Percentiles rank a stretch among this genome's conserved stretches.
phyloP scores from a whole-genome alignment of 2,888 invertebrate species.

The Acronicta alni region DNA sequence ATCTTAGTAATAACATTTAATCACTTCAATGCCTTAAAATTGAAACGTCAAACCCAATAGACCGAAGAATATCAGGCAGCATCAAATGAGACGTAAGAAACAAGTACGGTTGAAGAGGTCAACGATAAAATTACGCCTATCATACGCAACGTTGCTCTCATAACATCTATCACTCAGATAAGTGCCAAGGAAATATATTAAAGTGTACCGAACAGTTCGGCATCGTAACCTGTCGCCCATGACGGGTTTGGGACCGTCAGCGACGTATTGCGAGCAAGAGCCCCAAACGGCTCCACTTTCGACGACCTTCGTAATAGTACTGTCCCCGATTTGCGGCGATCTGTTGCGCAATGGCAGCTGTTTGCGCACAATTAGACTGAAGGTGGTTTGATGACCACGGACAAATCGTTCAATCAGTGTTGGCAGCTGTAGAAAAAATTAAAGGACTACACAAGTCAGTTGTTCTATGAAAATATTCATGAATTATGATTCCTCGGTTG shows the following conservation, averaged over 20 bases:
- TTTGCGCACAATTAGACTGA: constrained; percentile 57
- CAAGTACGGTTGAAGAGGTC: constrained; percentile 30
- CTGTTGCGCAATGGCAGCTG: constrained; percentile 56
- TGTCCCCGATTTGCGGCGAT: constrained; percentile 63
- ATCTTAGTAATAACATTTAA: too few relatives aligned
- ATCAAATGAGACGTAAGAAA: neutral
- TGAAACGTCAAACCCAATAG: neutral
- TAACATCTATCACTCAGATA: constrained; percentile 45
- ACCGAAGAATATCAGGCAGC: constrained; percentile 3
- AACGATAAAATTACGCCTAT: constrained; percentile 23
- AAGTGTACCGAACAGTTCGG: constrained; percentile 34
- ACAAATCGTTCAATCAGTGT: constrained; percentile 28
- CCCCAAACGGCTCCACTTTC: constrained; percentile 66
- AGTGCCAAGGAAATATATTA: constrained; percentile 46
- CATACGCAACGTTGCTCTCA: constrained; percentile 43
- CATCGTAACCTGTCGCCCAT: constrained; percentile 54
- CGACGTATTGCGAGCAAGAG: constrained; percentile 52
- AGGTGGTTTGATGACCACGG: constrained; percentile 29
- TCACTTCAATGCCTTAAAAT: too few relatives aligned
- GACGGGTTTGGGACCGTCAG: constrained; percentile 57
- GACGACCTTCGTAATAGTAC: constrained; percentile 62
- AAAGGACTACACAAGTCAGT: too few relatives aligned
- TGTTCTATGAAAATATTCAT: too few relatives aligned
- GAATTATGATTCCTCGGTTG: too few relatives aligned
- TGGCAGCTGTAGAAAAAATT: neutral